Conservation (phyloP, 1,140 invertebrate genomes). For the Lamellibrachia luymesi region DNA sequence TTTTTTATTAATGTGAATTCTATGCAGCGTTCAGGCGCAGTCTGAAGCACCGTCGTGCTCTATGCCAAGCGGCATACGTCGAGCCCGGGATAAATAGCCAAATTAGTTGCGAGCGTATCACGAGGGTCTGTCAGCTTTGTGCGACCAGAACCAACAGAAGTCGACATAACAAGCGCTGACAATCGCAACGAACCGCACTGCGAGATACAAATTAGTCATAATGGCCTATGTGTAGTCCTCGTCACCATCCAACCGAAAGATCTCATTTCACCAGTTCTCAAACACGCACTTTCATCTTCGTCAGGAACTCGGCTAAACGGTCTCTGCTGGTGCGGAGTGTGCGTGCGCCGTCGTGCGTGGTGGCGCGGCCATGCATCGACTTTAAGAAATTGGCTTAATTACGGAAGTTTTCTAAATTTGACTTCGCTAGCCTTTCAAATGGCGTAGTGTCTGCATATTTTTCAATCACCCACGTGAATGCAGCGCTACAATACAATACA, state of each 20-base stretch:
- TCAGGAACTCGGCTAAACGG: background rate
- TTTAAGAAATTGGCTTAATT: slow-evolving; percentile 6
- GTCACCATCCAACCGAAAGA: background rate
- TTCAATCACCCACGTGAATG: background rate
- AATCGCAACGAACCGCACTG: background rate
- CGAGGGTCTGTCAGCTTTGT: background rate
- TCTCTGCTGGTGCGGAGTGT: background rate
- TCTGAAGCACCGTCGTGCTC: background rate
- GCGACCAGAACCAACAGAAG: background rate
- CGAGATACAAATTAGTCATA: background rate
- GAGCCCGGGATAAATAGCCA: background rate
- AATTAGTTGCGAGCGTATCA: background rate
- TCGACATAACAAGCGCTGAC: background rate
- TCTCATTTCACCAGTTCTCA: background rate
- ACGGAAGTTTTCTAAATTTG: background rate
- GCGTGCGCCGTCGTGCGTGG: no score
- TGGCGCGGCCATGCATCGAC: background rate
- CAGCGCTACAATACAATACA: no score
- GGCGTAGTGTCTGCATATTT: background rate
- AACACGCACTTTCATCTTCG: background rate
- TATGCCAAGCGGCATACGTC: background rate
- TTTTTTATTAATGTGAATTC: background rate
- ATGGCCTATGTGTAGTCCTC: background rate
- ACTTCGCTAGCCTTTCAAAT: background rate
- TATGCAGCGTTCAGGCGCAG: background rate